Evolutionary conservation across 2,888 invertebrate species (phyloP).

Genomic region (Chloromyia formosa): DNA sequence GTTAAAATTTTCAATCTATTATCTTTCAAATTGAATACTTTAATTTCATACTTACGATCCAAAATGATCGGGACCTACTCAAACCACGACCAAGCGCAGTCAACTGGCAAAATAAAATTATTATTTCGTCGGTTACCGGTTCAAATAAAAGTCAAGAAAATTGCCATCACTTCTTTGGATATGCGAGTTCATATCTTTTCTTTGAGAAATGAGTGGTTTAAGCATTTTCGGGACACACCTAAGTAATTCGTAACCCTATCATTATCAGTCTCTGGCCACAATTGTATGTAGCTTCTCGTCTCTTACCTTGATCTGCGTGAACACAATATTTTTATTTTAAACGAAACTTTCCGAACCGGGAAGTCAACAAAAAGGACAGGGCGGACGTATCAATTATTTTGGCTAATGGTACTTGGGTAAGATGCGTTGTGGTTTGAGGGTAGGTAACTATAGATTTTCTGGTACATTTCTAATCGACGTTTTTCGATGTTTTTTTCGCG

Average conservation of each 20-base stretch:
- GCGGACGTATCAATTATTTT: too few relatives aligned
- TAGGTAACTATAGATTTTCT: too few relatives aligned
- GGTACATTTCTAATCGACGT: too few relatives aligned
- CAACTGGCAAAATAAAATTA: constrained; percentile 41
- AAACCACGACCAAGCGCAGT: constrained; percentile 31
- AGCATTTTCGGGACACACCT: constrained; percentile 25
- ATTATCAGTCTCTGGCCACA: neutral
- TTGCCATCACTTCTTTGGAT: neutral
- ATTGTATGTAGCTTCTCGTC: neutral
- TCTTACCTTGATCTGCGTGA: too few relatives aligned
- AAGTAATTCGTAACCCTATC: constrained; percentile 26
- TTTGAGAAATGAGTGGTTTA: constrained; percentile 9
- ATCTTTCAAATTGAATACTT: constrained; percentile 3
- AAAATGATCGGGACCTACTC: neutral
- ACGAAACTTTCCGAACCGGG: too few relatives aligned
- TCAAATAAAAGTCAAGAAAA: constrained; percentile 21
- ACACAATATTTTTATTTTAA: too few relatives aligned
- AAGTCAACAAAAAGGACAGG: too few relatives aligned
- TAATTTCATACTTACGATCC: neutral
- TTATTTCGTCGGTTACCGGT: neutral
- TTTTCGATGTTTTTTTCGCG: too few relatives aligned
- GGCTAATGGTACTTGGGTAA: too few relatives aligned
- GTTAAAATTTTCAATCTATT: neutral
- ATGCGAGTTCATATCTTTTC: too few relatives aligned
- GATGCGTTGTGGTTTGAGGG: too few relatives aligned